Evolutionary conservation across 2,113 vertebrate species (phyloP).

Genomic region (Scortum barcoo): DNA sequence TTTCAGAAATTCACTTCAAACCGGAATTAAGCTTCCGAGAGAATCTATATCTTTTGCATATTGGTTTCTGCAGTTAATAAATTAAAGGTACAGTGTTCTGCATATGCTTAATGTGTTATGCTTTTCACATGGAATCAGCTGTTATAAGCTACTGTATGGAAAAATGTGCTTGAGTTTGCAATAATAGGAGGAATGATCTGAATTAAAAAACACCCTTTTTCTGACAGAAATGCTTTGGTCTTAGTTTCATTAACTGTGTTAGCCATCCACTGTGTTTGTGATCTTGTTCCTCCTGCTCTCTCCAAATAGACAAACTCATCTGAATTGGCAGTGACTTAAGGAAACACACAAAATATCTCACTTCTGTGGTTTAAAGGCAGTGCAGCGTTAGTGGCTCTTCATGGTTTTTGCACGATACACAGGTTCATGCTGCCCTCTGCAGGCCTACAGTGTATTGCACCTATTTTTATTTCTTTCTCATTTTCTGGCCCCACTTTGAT

Average conservation of each 20-base stretch:
- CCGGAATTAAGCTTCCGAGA: conserved; percentile 53
- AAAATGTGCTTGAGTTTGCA: conserved; percentile 72
- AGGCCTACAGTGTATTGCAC: neutral
- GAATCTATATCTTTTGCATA: conserved; percentile 52
- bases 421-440: conserved; percentile 64
- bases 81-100: conserved; percentile 83
- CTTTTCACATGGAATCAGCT: conserved; percentile 77
- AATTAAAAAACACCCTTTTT: conserved; percentile 73
- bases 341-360: neutral
- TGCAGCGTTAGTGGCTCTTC: too few relatives aligned
- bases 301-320: neutral
- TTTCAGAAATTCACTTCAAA: conserved; percentile 62
- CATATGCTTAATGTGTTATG: conserved; percentile 71
- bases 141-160: conserved; percentile 67
- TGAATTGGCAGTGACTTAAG: neutral
- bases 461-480: neutral
- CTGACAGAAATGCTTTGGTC: conserved; percentile 36
- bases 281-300: neutral
- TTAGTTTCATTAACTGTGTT: conserved; percentile 11
- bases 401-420: neutral
- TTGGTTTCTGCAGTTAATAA: conserved; percentile 68
- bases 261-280: neutral
- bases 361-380: neutral
- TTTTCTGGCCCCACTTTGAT: neutral
- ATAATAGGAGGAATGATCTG: conserved; percentile 65